Base-by-base conservation (phyloP, 1,140 invertebrate species). In the Adoxophyes honmai region DNA sequence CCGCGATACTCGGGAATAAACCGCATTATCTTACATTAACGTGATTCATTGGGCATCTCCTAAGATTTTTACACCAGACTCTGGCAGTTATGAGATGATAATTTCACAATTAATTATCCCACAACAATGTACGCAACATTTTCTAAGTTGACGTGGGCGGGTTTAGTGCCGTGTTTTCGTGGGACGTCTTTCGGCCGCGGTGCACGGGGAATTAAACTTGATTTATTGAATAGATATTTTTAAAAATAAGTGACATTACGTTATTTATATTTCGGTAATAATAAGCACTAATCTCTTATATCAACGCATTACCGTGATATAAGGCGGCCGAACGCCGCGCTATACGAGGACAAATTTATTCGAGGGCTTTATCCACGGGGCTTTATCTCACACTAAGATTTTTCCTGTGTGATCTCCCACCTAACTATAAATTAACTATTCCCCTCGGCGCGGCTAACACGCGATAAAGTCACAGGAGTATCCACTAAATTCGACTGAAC, bases 391-490 rank as follows among this genome's bases (percentile, higher is more conserved):
- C 39, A 18, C 1, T 21, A 28, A 48, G 42, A 48, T 48, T 48
- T 44, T 48, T 48, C 42, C 42, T 10, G 42, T 28, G 42, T 48
- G 21, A 48, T 48, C 42, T 48, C 18, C 5, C 42, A 48, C 33
- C 21, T 61, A 42, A 52, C 33, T 35, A 60, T 60, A 60, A 64
- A 57, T 57, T 58, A 64, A 38, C 60, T 59, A 62, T 63, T 14
- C 34, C 55, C 42, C 44, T 70, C 64, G 39, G 39, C 34, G 16
- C 57, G 34, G 52, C 57, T 73, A 73, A 78, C 65, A 61, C 55
- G 60, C 71, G 68, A 73, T 75, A 73, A 75, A 54, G 60, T 68
- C 66, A 79, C 64, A 64, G 66, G 67, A 77, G 71, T 80, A 81
- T 66, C 72, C 68, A 73, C 62, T 59, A 68, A 69, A 63, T 54